Evolutionary conservation across 2,113 vertebrate genomes (phyloP).

Genomic region (Enhydra lutris): DNA sequence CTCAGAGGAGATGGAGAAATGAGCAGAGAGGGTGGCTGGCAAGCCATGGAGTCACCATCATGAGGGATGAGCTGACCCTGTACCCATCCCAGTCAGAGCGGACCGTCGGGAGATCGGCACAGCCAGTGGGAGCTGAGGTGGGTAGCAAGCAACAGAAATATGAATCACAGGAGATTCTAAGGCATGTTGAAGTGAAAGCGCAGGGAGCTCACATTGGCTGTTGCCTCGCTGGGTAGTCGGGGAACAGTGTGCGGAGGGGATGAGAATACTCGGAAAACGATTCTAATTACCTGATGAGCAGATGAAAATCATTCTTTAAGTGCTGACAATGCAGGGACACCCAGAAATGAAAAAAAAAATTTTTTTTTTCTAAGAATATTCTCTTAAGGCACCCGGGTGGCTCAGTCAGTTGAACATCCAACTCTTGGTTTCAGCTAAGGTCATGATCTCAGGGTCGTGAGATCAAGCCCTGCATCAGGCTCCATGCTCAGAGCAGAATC

Average conservation of each 20-base stretch:
- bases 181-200: background rate
- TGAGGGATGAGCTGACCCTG: background rate
- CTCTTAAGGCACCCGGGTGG: background rate
- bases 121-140: background rate
- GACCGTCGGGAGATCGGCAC: no score
- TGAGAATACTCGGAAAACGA: background rate
- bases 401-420: background rate
- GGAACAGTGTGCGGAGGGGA: no score
- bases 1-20: background rate
- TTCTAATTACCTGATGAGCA: background rate
- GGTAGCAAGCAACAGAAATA: background rate
- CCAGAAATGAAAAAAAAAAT: background rate
- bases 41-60: background rate
- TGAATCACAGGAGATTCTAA: background rate
- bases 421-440: background rate
- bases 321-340: no score
- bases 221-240: background rate
- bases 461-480: background rate
- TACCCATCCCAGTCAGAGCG: background rate
- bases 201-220: background rate
- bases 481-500: background rate
- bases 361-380: background rate
- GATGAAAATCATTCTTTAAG: background rate
- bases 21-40: background rate
- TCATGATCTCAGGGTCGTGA: background rate